Conservation (phyloP, 2,888 invertebrate species). For the Drosophila sordidapex region DNA sequence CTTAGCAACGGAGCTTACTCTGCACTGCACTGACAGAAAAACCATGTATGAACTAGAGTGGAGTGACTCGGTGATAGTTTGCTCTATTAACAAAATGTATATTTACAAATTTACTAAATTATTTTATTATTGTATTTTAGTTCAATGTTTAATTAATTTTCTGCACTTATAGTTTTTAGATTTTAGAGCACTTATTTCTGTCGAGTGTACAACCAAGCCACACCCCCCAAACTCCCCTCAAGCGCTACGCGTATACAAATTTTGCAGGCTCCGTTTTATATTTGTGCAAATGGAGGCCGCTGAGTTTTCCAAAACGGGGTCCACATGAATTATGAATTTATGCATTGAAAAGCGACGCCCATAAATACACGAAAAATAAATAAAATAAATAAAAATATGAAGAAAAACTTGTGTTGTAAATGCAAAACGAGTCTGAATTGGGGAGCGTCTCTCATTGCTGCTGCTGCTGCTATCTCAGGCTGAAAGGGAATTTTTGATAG, state of each 20-base stretch:
- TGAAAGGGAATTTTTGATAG: conserved; percentile 75
- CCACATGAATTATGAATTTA: conserved; percentile 78
- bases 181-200: no score
- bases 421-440: conserved; percentile 34
- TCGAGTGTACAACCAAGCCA: background rate
- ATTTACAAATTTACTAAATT: background rate
- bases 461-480: conserved; percentile 44
- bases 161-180: background rate
- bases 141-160: background rate
- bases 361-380: conserved; percentile 24
- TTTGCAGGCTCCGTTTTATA: conserved; percentile 31
- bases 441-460: background rate
- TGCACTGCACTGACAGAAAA: conserved; percentile 12
- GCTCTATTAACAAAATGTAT: background rate
- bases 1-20: conserved; percentile 4
- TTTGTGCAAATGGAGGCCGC: conserved; percentile 46
- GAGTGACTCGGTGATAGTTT: background rate
- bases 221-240: no score
- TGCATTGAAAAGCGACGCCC: conserved; percentile 70
- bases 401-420: conserved; percentile 32
- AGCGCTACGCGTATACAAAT: conserved; percentile 3
- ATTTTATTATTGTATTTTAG: background rate
- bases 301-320: conserved; percentile 49
- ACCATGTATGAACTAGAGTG: background rate
- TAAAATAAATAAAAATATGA: conserved; percentile 24